A percentile compares a stretch with the other conserved stretches of the same genome.
Evolutionary conservation across 2,888 invertebrate genomes (phyloP).

Genomic region (Seira ritae): DNA sequence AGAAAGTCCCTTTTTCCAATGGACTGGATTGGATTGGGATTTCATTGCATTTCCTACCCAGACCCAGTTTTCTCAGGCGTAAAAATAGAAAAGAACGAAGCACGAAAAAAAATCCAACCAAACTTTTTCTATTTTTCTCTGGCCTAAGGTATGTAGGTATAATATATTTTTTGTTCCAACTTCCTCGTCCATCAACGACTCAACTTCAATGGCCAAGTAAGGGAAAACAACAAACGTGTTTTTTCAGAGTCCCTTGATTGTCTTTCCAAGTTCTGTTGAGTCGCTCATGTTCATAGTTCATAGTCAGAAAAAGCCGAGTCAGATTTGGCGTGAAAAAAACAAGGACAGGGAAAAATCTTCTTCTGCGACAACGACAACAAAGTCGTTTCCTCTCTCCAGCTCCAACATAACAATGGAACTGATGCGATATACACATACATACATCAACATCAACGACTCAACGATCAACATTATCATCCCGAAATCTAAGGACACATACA

Average conservation of each 20-base stretch:
- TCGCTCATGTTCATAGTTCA: background rate
- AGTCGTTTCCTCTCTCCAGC: slow-evolving; percentile 15
- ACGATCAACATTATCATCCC: no score
- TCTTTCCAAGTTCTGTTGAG: slow-evolving; percentile 25
- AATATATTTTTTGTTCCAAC: background rate
- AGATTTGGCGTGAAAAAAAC: slow-evolving; percentile 19
- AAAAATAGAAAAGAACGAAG: no score
- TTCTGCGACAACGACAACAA: background rate
- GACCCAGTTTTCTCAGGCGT: no score
- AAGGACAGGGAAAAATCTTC: slow-evolving; percentile 18
- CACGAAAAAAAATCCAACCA: no score
- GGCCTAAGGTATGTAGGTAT: no score
- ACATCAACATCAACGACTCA: no score
- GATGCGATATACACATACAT: slow-evolving; percentile 9
- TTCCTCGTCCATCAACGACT: slow-evolving; percentile 4
- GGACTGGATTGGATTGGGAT: no score
- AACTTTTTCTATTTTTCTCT: no score
- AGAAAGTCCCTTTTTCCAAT: no score
- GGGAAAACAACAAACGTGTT: slow-evolving; percentile 16
- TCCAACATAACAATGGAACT: background rate
- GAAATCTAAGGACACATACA: background rate
- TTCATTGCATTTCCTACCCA: no score
- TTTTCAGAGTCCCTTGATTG: slow-evolving; percentile 44
- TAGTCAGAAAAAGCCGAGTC: background rate
- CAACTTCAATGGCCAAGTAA: background rate